Evolutionary conservation across 2,113 vertebrate genomes (phyloP).

Genomic region (Phasianus colchicus): DNA sequence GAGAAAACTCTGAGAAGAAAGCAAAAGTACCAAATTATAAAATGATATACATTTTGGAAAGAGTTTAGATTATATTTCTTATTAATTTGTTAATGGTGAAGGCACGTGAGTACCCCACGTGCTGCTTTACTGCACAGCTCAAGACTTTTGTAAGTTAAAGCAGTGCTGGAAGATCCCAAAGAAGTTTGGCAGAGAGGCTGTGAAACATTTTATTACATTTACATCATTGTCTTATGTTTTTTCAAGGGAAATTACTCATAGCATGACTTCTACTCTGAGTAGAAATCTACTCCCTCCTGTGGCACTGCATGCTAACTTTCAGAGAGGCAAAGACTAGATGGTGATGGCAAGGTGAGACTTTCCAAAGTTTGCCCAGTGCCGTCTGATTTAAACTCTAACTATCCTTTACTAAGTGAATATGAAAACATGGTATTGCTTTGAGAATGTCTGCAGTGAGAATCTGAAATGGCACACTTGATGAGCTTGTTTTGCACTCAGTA

Average conservation of each 20-base stretch:
- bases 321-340: not conserved
- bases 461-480: not conserved
- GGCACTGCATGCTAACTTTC: not conserved
- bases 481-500: not conserved
- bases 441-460: not conserved
- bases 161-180: slow-evolving; percentile 37
- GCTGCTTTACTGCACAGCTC: slow-evolving; percentile 41
- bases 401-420: not conserved
- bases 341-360: not conserved
- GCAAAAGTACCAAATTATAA: not conserved
- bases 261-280: slow-evolving; percentile 17
- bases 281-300: slow-evolving; percentile 10
- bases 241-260: slow-evolving; percentile 71
- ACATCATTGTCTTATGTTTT: slow-evolving; percentile 71
- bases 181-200: slow-evolving; percentile 41
- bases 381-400: not conserved
- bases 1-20: not conserved
- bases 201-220: slow-evolving; percentile 67
- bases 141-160: slow-evolving; percentile 39
- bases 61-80: not conserved
- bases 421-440: not conserved
- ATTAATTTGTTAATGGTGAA: not conserved
- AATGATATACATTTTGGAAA: not conserved
- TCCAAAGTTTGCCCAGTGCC: not conserved
- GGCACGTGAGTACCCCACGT: not conserved